Evolutionary conservation across 2,797 vertebrate genomes (phyloP).

Genomic region (Labroides dimidiatus): DNA sequence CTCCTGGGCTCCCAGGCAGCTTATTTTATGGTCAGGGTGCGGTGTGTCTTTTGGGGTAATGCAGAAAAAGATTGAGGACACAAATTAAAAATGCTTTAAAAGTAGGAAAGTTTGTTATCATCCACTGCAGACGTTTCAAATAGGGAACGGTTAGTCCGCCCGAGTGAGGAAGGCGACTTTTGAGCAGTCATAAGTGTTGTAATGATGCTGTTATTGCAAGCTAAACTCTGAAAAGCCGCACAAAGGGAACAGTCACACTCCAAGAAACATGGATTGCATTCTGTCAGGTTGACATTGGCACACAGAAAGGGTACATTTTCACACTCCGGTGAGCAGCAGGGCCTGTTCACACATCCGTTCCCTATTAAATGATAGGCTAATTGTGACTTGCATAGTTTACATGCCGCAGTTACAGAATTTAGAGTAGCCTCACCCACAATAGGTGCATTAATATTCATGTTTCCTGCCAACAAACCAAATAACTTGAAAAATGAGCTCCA

Average conservation of each 20-base stretch:
- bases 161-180: neutral
- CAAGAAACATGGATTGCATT: constrained; percentile 17
- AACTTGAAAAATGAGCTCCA: neutral
- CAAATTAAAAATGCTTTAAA: constrained; percentile 61
- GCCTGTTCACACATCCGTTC: constrained; percentile 32
- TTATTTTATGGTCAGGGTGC: constrained; percentile 54
- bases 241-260: constrained; percentile 46
- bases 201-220: constrained; percentile 5
- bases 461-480: constrained; percentile 4
- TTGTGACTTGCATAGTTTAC: constrained; percentile 28
- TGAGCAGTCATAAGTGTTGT: neutral
- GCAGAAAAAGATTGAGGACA: constrained; percentile 55
- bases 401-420: constrained; percentile 17
- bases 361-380: constrained; percentile 28
- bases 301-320: constrained; percentile 45
- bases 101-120: constrained; percentile 48
- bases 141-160: constrained; percentile 15
- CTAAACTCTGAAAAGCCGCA: constrained; percentile 23
- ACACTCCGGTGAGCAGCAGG: constrained; percentile 29
- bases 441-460: constrained; percentile 12
- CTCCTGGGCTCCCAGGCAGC: constrained; percentile 54
- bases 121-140: constrained; percentile 42
- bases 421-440: constrained; percentile 3
- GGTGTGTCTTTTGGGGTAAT: constrained; percentile 66
- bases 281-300: constrained; percentile 24